Base-by-base conservation (phyloP, 2,888 invertebrate species). In the Pemphredon lugubris region DNA sequence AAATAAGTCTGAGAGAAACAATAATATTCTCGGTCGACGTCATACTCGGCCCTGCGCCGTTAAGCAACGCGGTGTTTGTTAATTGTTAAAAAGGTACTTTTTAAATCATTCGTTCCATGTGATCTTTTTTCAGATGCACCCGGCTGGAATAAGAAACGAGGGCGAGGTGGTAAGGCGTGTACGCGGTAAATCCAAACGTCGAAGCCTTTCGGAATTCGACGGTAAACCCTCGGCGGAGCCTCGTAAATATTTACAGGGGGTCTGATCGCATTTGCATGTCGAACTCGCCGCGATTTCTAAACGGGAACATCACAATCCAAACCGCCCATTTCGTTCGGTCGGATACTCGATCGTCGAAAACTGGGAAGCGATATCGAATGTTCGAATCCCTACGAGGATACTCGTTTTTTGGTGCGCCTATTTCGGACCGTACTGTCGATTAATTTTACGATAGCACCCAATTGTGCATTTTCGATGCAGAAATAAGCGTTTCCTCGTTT, bases 191-290 rank as follows among this genome's bases (percentile, higher is more conserved):
- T 48, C 21, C 42, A 47, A 53, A 59, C 30, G 51, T 14, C 32
- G 45, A 26, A 37, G 26, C 20, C 30, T 11, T 21, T 55, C 18
- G 48, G 32, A 58, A 69, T 47, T 59, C 40, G 16, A 48, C 32
- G 64, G 37, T 39, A 54, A 51, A 64, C 45, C 63, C 58, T 18
- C 32, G 18, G 50, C 66, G 48, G 51, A 16, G 42, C 39, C 71
- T 72, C 76, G 82, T 81, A 82, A 82, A 83, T 82, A 82, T 83
- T 83, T 83, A 77, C 81, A 64, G 64, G 65, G 44, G 37, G 59
- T 20, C 58, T 61, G 66, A 73, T 73, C 65, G 65, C 75, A 83
- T 83, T 82, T 81, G 72, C 82, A 83, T 82, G 68, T 63, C 68
- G 67, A 64, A 73, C 76, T 74, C 69, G 37, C 40, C 57, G 54